Evolutionary conservation across 2,888 invertebrate genomes (phyloP).

Genomic region (Drosophila anceps): DNA sequence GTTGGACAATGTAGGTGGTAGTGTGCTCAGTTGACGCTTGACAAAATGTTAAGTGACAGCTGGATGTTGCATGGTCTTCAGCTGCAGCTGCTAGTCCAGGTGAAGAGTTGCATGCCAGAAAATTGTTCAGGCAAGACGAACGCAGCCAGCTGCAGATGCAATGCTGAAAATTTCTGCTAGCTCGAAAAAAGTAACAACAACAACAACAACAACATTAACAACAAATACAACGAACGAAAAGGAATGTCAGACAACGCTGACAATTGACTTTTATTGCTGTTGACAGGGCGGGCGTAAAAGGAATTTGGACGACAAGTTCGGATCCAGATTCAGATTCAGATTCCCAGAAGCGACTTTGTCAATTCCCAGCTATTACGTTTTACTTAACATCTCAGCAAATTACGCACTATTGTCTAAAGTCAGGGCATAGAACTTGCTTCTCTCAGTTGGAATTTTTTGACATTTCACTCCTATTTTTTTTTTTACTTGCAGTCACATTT

Average conservation of each 20-base stretch:
- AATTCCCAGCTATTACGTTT: conserved; percentile 76
- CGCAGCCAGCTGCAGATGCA: conserved; percentile 31
- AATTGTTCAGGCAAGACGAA: conserved; percentile 41
- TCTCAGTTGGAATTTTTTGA: conserved; percentile 34
- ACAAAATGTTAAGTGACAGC: conserved; percentile 75
- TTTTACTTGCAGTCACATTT: conserved; percentile 29
- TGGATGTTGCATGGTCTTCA: conserved; percentile 42
- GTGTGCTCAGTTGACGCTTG: conserved; percentile 43
- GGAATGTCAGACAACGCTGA: conserved; percentile 65
- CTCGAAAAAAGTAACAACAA: conserved; percentile 10
- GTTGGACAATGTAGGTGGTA: conserved; percentile 15
- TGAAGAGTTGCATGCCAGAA: conserved; percentile 53
- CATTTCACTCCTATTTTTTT: conserved; percentile 28
- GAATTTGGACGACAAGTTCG: conserved; percentile 14
- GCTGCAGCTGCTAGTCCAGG: conserved; percentile 16
- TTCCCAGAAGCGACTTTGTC: conserved; percentile 60
- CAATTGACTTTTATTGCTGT: conserved; percentile 79
- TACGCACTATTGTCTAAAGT: conserved; percentile 68
- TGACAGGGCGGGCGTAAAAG: conserved; percentile 48
- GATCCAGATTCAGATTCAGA: conserved; percentile 18
- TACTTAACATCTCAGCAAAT: conserved; percentile 72
- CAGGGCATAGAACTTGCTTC: conserved; percentile 23
- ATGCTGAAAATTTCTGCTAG: conserved; percentile 38
- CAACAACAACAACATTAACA: conserved; percentile 6
- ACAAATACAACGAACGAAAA: conserved; percentile 22